Conservation (phyloP, 2,888 invertebrate genomes). For the Metallyticus violacea region DNA sequence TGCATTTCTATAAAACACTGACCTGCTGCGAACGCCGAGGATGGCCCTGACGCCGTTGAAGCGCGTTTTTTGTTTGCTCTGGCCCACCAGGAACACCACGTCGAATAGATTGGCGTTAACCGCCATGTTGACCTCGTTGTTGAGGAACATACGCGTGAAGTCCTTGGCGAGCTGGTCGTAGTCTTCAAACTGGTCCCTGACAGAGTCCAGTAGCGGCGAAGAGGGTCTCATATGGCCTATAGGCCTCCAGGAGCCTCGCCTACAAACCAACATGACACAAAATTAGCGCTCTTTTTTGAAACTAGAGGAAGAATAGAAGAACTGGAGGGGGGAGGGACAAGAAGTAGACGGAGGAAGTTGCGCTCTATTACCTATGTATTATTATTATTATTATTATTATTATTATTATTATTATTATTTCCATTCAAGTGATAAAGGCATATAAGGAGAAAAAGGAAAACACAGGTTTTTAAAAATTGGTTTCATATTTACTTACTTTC, state of each 20-base stretch:
- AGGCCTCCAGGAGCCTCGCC: slow-evolving; percentile 85
- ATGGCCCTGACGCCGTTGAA: slow-evolving; percentile 90
- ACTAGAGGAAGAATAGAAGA: too few species aligned
- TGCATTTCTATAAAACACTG: slow-evolving; percentile 40
- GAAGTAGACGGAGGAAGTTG: too few species aligned
- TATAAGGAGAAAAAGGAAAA: too few species aligned
- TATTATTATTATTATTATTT: too few species aligned
- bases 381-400: too few species aligned
- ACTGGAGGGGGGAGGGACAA: too few species aligned
- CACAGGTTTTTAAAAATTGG: too few species aligned
- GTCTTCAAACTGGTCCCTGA: slow-evolving; percentile 90
- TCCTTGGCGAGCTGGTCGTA: slow-evolving; percentile 92
- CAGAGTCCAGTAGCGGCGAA: slow-evolving; percentile 86
- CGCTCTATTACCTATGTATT: too few species aligned
- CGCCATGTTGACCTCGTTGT: slow-evolving; percentile 73
- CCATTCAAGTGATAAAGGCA: too few species aligned
- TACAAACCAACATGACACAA: slow-evolving; percentile 40
- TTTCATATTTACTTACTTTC: too few species aligned
- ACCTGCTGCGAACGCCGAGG: slow-evolving; percentile 86
- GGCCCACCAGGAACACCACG: slow-evolving; percentile 86
- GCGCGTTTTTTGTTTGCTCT: slow-evolving; percentile 86
- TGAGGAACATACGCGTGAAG: slow-evolving; percentile 84
- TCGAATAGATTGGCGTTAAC: slow-evolving; percentile 83
- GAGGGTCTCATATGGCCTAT: slow-evolving; percentile 94
- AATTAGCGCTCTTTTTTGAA: too few species aligned